Evolutionary conservation across 2,113 vertebrate genomes (phyloP), one percentile per base, ranked within the genome.

Genomic region (Clarias gariepinus): DNA sequence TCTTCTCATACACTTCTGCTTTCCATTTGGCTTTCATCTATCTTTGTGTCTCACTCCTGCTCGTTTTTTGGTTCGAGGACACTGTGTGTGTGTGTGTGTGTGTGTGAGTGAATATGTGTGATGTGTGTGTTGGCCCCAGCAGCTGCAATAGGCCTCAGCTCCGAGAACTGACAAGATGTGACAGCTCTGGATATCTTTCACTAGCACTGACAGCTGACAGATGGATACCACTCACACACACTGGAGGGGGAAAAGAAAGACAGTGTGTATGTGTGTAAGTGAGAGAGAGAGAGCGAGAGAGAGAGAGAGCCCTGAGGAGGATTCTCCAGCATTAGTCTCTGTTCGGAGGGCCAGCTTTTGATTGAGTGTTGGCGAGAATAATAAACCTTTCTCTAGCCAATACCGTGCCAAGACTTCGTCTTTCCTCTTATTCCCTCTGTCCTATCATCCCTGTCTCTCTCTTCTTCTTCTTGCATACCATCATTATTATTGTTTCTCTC

Each of bases 191-290:
- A 95, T 96, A 96, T 98, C 96, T 96, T 96, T 97, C 95, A 94
- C 96, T 95, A 96, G 96, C 97, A 96, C 91, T 99, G 98, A 98
- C 98, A 98, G 96, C 96, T 99, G 98, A 99, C 98, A 99, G 98
- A 99, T 98, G 98, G 97, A 96, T 96, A 96, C 95, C 97, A 97
- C 97, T 97, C 97, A 97, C 96, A 97, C 95, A 96, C 95, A 95
- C 93, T 95, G 95, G 90, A 88, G 92, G 90, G 92, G 92, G 92
- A 94, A 55, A 85, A 87, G 86, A 61, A 69, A 61, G 85, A 79
- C 19, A 3, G 61, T 47, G 81, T n/a, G 41, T 58, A 61, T 79
- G 66, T 84, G 77, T 86, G 83, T 73, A n/a, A 81, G 80, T 78
- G 78, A 76, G 74, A 74, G 80, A 81, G 82, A 88, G 76, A 83